Percentiles rank a stretch among this genome's conserved stretches.
These are phyloP conservation scores for Gymnocypris eckloni DNA, from an alignment of 2,797 vertebrate genomes.

Conservation along the genomic window DNA sequence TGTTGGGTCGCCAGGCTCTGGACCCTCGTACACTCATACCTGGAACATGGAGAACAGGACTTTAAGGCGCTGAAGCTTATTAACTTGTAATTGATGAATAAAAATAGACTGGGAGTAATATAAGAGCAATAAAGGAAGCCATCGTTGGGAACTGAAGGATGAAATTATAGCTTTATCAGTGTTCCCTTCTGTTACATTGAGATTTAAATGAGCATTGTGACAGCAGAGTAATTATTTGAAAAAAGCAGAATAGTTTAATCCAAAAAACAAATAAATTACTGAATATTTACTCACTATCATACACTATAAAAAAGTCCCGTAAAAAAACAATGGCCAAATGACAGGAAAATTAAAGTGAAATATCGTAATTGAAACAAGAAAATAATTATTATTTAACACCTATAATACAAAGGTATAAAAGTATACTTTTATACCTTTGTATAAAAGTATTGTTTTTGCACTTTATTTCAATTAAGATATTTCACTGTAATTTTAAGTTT, in stretches of 20 bases:
- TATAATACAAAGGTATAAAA: too few species aligned
- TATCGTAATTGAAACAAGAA: too few species aligned
- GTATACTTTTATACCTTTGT: too few species aligned
- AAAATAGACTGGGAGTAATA: slow-evolving; percentile 2
- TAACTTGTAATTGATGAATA: slow-evolving; percentile 21
- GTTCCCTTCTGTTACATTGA: background rate
- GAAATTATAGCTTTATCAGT: slow-evolving; percentile 39
- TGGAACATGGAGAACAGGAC: slow-evolving; percentile 68
- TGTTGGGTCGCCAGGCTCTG: slow-evolving; percentile 69
- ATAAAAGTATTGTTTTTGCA: too few species aligned
- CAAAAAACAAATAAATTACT: background rate
- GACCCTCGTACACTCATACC: slow-evolving; percentile 91
- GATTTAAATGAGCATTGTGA: background rate
- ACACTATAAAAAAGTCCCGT: too few species aligned
- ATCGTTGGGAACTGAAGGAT: slow-evolving; percentile 26
- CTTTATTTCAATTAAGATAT: too few species aligned
- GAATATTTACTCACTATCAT: background rate
- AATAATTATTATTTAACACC: too few species aligned
- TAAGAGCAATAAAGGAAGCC: slow-evolving; percentile 15
- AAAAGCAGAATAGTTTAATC: too few species aligned
- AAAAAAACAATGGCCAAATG: too few species aligned
- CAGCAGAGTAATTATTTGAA: background rate
- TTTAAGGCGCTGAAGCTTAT: slow-evolving; percentile 14
- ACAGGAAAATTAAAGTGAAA: too few species aligned
- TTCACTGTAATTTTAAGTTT: too few species aligned